Base-by-base conservation (phyloP, 2,888 invertebrate genomes). In the Ophion obscuratus region DNA sequence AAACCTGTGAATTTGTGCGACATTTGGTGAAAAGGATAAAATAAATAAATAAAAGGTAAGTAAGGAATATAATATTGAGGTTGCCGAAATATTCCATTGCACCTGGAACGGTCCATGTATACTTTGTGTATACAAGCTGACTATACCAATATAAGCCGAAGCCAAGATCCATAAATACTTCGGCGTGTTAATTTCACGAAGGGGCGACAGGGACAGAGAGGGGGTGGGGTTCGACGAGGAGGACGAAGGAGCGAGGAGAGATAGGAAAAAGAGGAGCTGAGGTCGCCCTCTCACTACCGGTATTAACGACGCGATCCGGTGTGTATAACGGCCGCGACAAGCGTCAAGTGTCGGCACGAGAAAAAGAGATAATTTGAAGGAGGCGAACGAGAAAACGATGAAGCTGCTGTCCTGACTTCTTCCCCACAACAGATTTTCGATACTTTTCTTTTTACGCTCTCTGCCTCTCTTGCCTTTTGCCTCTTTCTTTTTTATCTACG, bases 121-220 rank as follows among this genome's bases (percentile, higher is more conserved):
- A 78, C 59, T 78, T 68, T 68, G 27, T 67, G 71, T 78, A 68
- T 87, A 81, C 84, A 77, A 74, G 81, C 75, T 64, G 47, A 66
- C 73, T 74, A 80, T 68, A 86, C 82, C 81, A 61, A 81, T 79
- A 87, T 81, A 80, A 84, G 70, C 81, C 78, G 76, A 84, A 84
- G 88, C 87, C 89, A 89, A 89, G 91, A 90, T 90, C 91, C 92
- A 92, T 92, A 92, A 92, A 92, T 92, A 92, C 91, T 91, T 90
- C 87, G 89, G 88, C 92, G 92, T 92, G 92, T 92, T 92, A 92
- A 92, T 92, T 91, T 86, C 91, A 90, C 91, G 92, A 90, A 92
- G 61, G 79, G 59, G 89, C 67, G 81, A 75, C 88, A 44, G 57
- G 44, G 83, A 57, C 78, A 53, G 62, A 20, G 31, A 24, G 70